Base-by-base conservation (phyloP, 2,797 vertebrate species). In the Sardinella longiceps region DNA sequence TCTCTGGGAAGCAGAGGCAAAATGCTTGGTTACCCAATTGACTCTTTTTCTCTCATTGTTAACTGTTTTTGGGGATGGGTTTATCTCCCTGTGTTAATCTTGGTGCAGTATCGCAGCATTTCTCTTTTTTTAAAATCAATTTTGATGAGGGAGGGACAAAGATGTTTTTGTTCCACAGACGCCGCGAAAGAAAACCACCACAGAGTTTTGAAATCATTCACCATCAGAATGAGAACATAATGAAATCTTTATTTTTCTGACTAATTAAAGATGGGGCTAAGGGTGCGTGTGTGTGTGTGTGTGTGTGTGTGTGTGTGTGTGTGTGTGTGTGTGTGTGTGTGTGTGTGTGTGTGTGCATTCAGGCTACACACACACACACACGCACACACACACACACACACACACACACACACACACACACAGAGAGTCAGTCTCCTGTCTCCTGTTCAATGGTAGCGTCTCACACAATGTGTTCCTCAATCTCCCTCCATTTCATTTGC, bases 191-290 rank as follows among this genome's bases (percentile, higher is more conserved):
- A 48, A 70, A 86, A 88, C 80, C 84, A 83, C 84, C 66, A 60
- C 39, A 50, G 80, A 85, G 81, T 84, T 84, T 85, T 85, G 20
- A 83, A 87, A 85, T 80, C 50, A 70, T 83, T 70, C 82, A 80
- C 9, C 39, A 46, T 28, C 12, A 30, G 30, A 81, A 84, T 74
- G 81, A 85, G 77, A 80, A 81, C 83, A 83, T 87, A 87, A 87
- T 87, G 80, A 84, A 85, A 87, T 88, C 83, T 88, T 88, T 87
- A 81, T 84, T 86, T 86, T 83, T 66, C 86, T 84, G 88, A 81
- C 56, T 82, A 83, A 86, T 85, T 84, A 82, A 87, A 88, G 58
- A 84, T 51, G 85, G 87, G n/a, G n/a, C n/a, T n/a, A n/a, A n/a
- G n/a, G n/a, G n/a, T n/a, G n/a, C n/a, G n/a, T 51, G 48, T 82